Evolutionary conservation across 2,888 invertebrate species (phyloP).

Genomic region (Hirtodrosophila confusa): DNA sequence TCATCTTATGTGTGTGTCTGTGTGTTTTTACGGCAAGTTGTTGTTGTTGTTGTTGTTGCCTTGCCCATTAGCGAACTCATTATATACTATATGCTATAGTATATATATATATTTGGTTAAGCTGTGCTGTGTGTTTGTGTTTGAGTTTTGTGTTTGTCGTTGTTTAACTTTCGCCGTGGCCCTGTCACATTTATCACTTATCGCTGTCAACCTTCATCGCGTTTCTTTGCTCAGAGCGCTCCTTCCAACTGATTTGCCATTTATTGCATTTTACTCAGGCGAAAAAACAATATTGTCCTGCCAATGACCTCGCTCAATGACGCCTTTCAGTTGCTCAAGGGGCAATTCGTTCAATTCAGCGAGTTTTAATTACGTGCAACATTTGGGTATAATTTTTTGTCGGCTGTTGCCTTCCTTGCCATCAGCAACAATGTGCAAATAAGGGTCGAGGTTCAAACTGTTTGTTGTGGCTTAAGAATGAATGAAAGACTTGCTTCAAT

Average conservation of each 20-base stretch:
- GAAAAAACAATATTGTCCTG: conserved; percentile 10
- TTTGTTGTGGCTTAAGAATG: conserved; percentile 34
- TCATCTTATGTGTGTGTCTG: conserved; percentile 26
- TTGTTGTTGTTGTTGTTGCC: conserved; percentile 4
- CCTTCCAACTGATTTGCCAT: conserved; percentile 31
- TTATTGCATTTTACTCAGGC: conserved; percentile 63
- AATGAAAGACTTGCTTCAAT: conserved; percentile 25
- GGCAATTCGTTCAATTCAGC: conserved; percentile 58
- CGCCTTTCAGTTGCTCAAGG: neutral
- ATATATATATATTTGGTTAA: conserved; percentile 21
- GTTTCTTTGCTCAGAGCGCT: conserved; percentile 41
- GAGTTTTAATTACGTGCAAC: conserved; percentile 74
- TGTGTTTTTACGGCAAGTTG: neutral
- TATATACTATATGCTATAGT: conserved; percentile 2
- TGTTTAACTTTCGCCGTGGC: conserved; percentile 45
- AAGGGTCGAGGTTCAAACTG: conserved; percentile 46
- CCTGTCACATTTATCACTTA: conserved; percentile 41
- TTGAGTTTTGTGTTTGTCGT: conserved; percentile 28
- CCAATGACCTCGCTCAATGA: conserved; percentile 21
- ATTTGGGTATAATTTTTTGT: conserved; percentile 52
- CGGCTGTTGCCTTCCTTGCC: conserved; percentile 16
- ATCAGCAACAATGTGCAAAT: conserved; percentile 53
- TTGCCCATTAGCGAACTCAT: conserved; percentile 49
- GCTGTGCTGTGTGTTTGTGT: conserved; percentile 18
- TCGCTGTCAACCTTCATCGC: conserved; percentile 45